These are phyloP conservation scores for Chloroceryle aenea DNA, from an alignment of 2,113 vertebrate species.

Conservation along the genomic window DNA sequence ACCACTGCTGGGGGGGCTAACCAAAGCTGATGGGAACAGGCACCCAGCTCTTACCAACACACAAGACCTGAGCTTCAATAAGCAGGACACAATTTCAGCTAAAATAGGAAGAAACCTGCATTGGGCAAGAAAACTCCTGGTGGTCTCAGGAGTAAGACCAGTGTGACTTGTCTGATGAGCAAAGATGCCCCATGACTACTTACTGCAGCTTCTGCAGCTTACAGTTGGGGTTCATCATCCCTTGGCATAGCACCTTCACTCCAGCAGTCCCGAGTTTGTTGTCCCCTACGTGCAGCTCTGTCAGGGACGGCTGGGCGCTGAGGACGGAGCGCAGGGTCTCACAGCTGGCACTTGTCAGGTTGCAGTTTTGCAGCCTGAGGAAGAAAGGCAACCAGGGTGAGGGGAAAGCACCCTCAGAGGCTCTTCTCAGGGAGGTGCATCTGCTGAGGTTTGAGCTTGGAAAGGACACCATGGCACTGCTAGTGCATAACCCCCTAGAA, in stretches of 20 bases:
- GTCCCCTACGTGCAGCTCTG: slow-evolving; percentile 62
- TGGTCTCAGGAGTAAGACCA: not conserved
- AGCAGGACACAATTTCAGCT: not conserved
- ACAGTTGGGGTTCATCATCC: slow-evolving; percentile 73
- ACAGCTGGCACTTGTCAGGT: slow-evolving; percentile 66
- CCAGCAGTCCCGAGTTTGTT: slow-evolving; percentile 73
- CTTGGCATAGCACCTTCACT: slow-evolving; percentile 71
- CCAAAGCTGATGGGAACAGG: not conserved
- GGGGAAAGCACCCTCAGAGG: not conserved
- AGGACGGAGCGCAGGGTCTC: slow-evolving; percentile 36
- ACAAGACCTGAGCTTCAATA: not conserved
- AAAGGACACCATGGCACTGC: not conserved
- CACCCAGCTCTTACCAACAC: not conserved
- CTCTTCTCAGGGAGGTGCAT: not conserved
- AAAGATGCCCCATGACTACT: slow-evolving; percentile 11
- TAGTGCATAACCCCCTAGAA: not conserved
- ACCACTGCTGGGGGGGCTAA: not conserved
- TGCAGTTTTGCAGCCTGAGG: slow-evolving; percentile 75
- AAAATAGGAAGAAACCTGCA: not conserved
- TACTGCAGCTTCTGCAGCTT: slow-evolving; percentile 75
- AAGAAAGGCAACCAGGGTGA: not conserved
- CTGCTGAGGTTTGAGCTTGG: not conserved
- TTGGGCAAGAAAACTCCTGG: not conserved
- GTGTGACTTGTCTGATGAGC: not conserved
- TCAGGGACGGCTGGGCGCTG: slow-evolving; percentile 17